Conservation (phyloP, 2,797 vertebrate genomes). For the Typhlichthys subterraneus region DNA sequence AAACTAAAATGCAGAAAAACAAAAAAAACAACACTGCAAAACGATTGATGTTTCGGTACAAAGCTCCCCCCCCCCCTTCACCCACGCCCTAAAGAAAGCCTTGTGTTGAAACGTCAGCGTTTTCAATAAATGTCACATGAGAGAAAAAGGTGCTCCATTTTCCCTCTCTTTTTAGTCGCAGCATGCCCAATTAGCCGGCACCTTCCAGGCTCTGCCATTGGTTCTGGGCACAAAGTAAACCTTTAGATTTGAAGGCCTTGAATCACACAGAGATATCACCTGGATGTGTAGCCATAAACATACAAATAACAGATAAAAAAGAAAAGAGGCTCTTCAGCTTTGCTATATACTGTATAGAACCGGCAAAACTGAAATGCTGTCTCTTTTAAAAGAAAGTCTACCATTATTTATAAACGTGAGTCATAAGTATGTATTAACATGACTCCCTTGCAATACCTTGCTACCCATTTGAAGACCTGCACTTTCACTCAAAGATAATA, state of each 20-base stretch:
- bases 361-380: too few species aligned
- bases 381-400: too few species aligned
- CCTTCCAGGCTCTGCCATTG: slow-evolving; percentile 46
- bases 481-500: too few species aligned
- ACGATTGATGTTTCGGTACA: slow-evolving; percentile 27
- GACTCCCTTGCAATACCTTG: too few species aligned
- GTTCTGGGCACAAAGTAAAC: slow-evolving; percentile 46
- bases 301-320: slow-evolving; percentile 19
- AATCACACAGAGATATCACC: slow-evolving; percentile 42
- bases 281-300: slow-evolving; percentile 33
- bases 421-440: too few species aligned
- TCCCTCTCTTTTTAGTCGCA: slow-evolving; percentile 37
- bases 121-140: slow-evolving; percentile 57
- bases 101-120: slow-evolving; percentile 50
- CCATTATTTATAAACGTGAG: too few species aligned
- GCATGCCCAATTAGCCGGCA: slow-evolving; percentile 55
- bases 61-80: slow-evolving; percentile 14
- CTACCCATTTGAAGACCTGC: too few species aligned
- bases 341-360: not conserved
- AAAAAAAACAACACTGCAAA: slow-evolving; percentile 28
- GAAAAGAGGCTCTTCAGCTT: slow-evolving; percentile 16
- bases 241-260: slow-evolving; percentile 39
- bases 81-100: slow-evolving; percentile 25
- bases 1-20: slow-evolving; percentile 18
- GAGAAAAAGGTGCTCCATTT: slow-evolving; percentile 38